These are phyloP conservation scores for Atrichornis clamosus DNA, from an alignment of 2,113 vertebrate species.

Conservation along the genomic window DNA sequence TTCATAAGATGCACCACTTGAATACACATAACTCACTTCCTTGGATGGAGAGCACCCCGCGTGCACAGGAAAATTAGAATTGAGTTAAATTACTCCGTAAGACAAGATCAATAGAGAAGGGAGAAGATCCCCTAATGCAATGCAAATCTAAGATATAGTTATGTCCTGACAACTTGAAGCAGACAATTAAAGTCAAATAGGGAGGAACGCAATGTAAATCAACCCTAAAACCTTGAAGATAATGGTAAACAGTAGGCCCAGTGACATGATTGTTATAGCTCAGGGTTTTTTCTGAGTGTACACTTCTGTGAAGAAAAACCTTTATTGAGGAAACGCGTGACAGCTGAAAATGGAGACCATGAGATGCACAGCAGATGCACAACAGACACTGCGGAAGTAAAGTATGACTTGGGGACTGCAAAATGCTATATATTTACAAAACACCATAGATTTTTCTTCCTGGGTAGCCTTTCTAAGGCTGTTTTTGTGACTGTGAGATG, in stretches of 20 bases:
- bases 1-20: slow-evolving; percentile 79
- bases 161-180: slow-evolving; percentile 67
- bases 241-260: slow-evolving; percentile 3
- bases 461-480: not conserved
- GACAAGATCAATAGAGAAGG: slow-evolving; percentile 71
- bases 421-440: not conserved
- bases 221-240: slow-evolving; percentile 60
- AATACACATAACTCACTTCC: slow-evolving; percentile 82
- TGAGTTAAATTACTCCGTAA: slow-evolving; percentile 76
- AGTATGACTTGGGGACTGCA: not conserved
- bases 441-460: not conserved
- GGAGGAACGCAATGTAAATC: slow-evolving; percentile 50
- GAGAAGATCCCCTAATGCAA: slow-evolving; percentile 65
- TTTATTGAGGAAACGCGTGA: not conserved
- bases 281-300: not conserved
- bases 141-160: slow-evolving; percentile 72
- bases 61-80: slow-evolving; percentile 78
- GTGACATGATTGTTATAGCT: slow-evolving; percentile 18
- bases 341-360: not conserved
- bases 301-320: not conserved
- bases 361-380: not conserved
- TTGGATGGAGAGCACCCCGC: slow-evolving; percentile 62
- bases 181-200: slow-evolving; percentile 69
- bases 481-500: not conserved
- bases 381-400: not conserved